Percentiles rank a stretch among this genome's conserved stretches.
These are phyloP conservation scores for Lepilemur ruficaudatus DNA, from an alignment of 2,797 vertebrate genomes.

Conservation along the genomic window DNA sequence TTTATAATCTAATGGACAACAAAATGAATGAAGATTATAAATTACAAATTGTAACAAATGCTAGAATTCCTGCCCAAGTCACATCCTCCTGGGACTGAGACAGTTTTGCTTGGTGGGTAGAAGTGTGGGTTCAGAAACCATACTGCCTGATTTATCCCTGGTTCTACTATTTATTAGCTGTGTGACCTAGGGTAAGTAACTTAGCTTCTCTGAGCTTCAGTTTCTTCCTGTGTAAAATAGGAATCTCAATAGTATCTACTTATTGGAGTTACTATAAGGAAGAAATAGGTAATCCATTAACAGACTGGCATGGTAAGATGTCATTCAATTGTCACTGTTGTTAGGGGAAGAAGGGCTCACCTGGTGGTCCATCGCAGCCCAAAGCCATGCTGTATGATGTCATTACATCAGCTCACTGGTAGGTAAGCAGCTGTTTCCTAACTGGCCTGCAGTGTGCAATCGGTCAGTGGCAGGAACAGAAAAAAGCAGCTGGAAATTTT, in stretches of 20 bases:
- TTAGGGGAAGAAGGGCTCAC: background rate
- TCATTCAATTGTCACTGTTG: background rate
- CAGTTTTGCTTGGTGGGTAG: background rate
- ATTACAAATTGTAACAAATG: background rate
- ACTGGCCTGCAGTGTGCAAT: background rate
- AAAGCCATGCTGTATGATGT: background rate
- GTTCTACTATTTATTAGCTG: background rate
- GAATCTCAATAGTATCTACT: background rate
- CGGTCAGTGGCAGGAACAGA: background rate
- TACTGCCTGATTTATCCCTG: background rate
- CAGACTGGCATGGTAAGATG: background rate
- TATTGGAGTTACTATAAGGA: background rate
- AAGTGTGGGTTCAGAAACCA: background rate
- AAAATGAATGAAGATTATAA: background rate
- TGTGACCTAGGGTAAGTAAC: background rate
- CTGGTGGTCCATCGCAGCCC: background rate
- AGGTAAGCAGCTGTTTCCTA: conserved; percentile 36
- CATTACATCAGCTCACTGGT: background rate
- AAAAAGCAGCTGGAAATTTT: background rate
- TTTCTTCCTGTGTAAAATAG: background rate
- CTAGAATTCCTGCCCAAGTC: background rate
- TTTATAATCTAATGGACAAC: background rate
- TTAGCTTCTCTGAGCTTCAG: background rate
- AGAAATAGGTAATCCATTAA: background rate
- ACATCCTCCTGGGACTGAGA: background rate